Evolutionary conservation across 2,888 invertebrate genomes (phyloP), one percentile per base, ranked within the genome.

Genomic region (Antheraea yamamai): DNA sequence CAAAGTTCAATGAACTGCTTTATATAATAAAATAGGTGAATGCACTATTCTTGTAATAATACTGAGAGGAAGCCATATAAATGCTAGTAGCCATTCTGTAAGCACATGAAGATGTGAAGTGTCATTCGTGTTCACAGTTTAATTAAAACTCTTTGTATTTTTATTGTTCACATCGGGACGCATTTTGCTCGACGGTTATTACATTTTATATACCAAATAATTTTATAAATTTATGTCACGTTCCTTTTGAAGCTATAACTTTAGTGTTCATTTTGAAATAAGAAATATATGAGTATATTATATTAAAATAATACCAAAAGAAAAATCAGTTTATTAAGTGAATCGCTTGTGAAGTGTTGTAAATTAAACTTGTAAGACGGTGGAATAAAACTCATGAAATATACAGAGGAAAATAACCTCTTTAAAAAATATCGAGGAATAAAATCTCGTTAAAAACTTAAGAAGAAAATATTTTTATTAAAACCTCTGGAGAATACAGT

Each of bases 51-150:
- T 74, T 14, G 26, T 26, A 64, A 77, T 75, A 79, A 70, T 61
- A 76, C 75, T 75, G 78, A 74, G 58, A 75, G 76, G 85, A 86
- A 86, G 83, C 85, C 86, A n/a, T 83, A 79, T 73, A 75, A 80
- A 78, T 74, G 75, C 39, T 20, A 39, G 70, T 71, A 74, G 47
- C 55, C 68, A 68, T 74, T 74, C 52, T 35, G 74, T 68, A 74
- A 61, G 30, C 66, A 68, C 52, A 72, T 72, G 61, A 75, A 75
- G 73, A 55, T 66, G 66, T 66, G 55, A 77, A 76, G 77, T 77
- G 66, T 26, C 16, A 79, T 76, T 74, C 76, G 76, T 80, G 58
- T 72, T 20, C n/a, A 72, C 68, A 30, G 66, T 23, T 72, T 16
- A 66, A 66, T 66, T 66, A 66, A 26, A 66, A 66, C 4, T 2